A percentile compares a stretch with the other conserved stretches of the same genome.
phyloP scores from a whole-genome alignment of 1,140 invertebrate species.

The Ceratoteleas bidentatus region DNA sequence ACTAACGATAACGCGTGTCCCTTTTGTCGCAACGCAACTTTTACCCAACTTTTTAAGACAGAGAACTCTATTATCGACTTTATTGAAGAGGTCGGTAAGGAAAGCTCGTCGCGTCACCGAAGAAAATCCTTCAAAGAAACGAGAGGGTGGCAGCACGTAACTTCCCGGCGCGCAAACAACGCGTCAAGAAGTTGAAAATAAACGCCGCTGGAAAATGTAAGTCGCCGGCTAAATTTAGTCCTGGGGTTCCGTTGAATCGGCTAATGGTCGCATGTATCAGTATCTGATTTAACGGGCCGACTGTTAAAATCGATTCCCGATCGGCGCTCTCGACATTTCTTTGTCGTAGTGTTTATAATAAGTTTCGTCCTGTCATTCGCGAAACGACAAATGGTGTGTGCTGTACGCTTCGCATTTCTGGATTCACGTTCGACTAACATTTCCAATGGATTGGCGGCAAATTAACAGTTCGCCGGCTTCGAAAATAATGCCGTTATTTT shows the following conservation, averaged over 20 bases:
- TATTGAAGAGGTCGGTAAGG: slow-evolving; percentile 28
- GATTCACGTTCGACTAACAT: no score
- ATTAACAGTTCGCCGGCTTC: no score
- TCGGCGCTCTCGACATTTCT: slow-evolving; percentile 15
- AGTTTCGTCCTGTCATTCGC: background rate
- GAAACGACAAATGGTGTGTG: background rate
- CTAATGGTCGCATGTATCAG: slow-evolving; percentile 67
- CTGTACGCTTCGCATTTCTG: background rate
- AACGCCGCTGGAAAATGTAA: slow-evolving; percentile 74
- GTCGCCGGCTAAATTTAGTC: slow-evolving; percentile 67
- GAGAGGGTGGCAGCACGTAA: slow-evolving; percentile 66
- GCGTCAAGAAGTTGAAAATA: slow-evolving; percentile 73
- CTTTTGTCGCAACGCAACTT: background rate
- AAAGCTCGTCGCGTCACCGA: slow-evolving; percentile 18
- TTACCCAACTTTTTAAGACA: slow-evolving; percentile 1
- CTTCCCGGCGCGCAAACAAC: slow-evolving; percentile 53
- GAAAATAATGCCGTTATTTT: no score
- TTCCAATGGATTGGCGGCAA: no score
- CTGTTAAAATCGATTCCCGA: slow-evolving; percentile 65
- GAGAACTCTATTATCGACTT: slow-evolving; percentile 31
- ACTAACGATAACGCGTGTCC: slow-evolving; percentile 22
- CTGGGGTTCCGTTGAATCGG: slow-evolving; percentile 65
- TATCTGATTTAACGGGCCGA: slow-evolving; percentile 67
- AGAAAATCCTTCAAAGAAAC: slow-evolving; percentile 44
- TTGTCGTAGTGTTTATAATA: slow-evolving; percentile 10